A percentile compares a stretch with the other conserved stretches of the same genome.
phyloP scores from a whole-genome alignment of 2,888 invertebrate genomes.

The Balanococcus diminutus region DNA sequence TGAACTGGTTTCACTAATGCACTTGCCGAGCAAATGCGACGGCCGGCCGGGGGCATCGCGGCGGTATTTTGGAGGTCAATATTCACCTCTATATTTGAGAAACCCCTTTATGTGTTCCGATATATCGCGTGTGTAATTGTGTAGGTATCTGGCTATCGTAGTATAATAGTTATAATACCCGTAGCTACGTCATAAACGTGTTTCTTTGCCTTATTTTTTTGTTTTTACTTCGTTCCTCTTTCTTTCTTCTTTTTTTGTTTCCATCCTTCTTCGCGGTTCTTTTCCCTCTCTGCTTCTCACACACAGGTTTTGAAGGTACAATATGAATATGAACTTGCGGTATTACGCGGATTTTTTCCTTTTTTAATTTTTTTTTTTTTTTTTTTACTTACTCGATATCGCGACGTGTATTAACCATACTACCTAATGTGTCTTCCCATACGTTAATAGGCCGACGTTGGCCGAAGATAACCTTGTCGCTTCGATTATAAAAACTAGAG shows the following conservation, averaged over 20 bases:
- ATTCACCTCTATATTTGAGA: constrained; percentile 35
- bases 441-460: not conserved
- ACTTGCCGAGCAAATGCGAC: not conserved
- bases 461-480: constrained; percentile 46
- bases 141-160: too few relatives aligned
- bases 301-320: too few relatives aligned
- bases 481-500: constrained; percentile 45
- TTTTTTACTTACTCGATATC: not conserved
- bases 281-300: not conserved
- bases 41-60: not conserved
- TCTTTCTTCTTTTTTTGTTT: not conserved
- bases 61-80: constrained; percentile 42
- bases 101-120: not conserved
- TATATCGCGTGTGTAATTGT: not conserved
- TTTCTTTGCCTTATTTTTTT: not conserved
- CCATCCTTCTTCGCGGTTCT: not conserved
- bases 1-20: constrained; percentile 43
- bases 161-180: not conserved
- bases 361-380: not conserved
- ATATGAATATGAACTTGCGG: not conserved
- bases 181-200: constrained; percentile 17
- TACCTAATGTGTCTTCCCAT: not conserved
- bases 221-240: not conserved
- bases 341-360: not conserved
- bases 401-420: not conserved